These are phyloP conservation scores for Taenaris catops DNA, from an alignment of 2,888 invertebrate species.

Conservation along the genomic window DNA sequence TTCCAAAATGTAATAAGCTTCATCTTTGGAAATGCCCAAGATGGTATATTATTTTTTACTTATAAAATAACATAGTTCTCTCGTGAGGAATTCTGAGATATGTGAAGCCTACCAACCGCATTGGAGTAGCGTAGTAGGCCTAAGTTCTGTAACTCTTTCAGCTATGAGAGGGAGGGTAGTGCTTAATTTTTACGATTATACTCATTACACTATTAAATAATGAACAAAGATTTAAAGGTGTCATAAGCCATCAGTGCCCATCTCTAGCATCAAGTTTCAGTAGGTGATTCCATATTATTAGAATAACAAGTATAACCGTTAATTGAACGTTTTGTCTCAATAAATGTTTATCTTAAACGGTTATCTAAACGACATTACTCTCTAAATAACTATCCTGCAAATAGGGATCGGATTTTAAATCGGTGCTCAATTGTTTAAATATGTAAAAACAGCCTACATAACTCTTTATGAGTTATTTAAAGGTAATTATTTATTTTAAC, in stretches of 20 bases:
- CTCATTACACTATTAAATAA: constrained; percentile 7
- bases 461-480: not conserved
- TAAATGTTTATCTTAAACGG: constrained; percentile 42
- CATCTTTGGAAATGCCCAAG: no score
- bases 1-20: no score
- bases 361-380: constrained; percentile 35
- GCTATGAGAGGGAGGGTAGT: no score
- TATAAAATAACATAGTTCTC: no score
- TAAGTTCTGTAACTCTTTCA: no score
- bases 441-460: not conserved
- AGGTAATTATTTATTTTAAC: no score
- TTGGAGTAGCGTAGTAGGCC: no score
- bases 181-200: constrained; percentile 7
- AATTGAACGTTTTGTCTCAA: constrained; percentile 54
- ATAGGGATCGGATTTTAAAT: not conserved
- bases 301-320: constrained; percentile 27
- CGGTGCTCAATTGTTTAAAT: not conserved
- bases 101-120: no score
- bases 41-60: no score
- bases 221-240: constrained; percentile 4
- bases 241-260: constrained; percentile 2
- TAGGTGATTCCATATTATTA: constrained; percentile 8
- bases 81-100: no score
- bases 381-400: constrained; percentile 2
- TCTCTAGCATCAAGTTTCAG: constrained; percentile 13